Base-by-base conservation (phyloP, 1,140 invertebrate genomes). In the Drosophila prosaltans region DNA sequence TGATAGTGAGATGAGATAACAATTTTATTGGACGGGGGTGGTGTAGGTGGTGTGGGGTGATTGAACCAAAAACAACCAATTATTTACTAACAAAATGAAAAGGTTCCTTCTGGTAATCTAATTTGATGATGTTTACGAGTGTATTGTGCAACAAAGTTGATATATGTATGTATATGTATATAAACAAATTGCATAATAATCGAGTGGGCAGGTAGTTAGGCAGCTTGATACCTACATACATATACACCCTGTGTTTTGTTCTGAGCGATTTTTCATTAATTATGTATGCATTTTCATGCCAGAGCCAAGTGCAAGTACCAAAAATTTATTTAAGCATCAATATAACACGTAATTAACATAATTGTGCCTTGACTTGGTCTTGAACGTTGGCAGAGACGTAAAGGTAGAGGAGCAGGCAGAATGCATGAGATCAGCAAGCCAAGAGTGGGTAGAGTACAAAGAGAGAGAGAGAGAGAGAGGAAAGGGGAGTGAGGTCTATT, bases 271-370 rank as follows among this genome's bases (percentile, higher is more conserved):
- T 59, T 32, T 39, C 57, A 59, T 59, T 32, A 59, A 59, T 59
- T 39, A 59, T 59, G 57, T 39, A 59, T 59, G 57, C 57, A 59
- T 39, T 59, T 59, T 59, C 36, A 39, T 39, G 21, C 57, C 57
- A 59, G 57, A 59, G 57, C 57, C 57, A 59, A 59, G 57, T 59
- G 57, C 57, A 59, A 76, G 65, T 74, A 66, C 62, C 28, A 45
- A 16, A 58, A 75, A 84, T 72, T 80, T 78, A 80, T 80, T 86
- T 83, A 78, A 78, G 70, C 84, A 89, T 74, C 71, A 89, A 81
- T 81, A 72, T 72, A 81, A 89, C 84, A 89, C 83, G 70, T 89
- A 81, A 74, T 89, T 89, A 80, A 84, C 74, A 75, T 89, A 89
- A 89, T 89, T 84, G 81, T 72, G 45, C 43, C 65, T 65, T 32